Percentiles rank a stretch among this genome's conserved stretches.
Conservation (phyloP, 2,797 vertebrate species). For the Morus bassanus region DNA sequence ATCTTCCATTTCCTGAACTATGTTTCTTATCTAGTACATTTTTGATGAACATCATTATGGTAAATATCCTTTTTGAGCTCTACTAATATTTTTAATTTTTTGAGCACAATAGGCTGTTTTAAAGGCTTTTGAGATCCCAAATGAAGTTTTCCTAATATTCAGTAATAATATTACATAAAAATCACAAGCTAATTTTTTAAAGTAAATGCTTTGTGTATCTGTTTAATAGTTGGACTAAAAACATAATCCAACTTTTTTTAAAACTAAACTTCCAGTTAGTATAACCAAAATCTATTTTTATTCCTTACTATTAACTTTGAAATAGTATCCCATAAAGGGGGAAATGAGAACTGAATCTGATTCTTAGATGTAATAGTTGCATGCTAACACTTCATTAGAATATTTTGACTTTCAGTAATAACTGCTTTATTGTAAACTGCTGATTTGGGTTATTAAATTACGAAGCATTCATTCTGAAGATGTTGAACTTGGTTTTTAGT, state of each 20-base stretch:
- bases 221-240: background rate
- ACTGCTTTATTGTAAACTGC: background rate
- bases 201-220: background rate
- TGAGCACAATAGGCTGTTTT: background rate
- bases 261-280: background rate
- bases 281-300: background rate
- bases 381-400: background rate
- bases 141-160: background rate
- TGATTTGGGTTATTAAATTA: background rate
- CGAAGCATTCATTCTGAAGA: background rate
- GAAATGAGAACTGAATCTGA: background rate
- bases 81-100: background rate
- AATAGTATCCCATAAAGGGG: background rate
- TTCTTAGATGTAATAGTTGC: background rate
- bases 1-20: background rate
- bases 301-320: background rate
- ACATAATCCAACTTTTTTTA: background rate
- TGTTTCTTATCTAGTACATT: background rate
- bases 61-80: background rate
- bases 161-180: background rate
- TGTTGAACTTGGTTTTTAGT: background rate
- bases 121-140: background rate
- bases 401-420: background rate
- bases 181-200: background rate
- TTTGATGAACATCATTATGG: background rate